A percentile compares a stretch with the other conserved stretches of the same genome.
Conservation (phyloP, 1,140 invertebrate species). For the Drosophila sturtevanti region DNA sequence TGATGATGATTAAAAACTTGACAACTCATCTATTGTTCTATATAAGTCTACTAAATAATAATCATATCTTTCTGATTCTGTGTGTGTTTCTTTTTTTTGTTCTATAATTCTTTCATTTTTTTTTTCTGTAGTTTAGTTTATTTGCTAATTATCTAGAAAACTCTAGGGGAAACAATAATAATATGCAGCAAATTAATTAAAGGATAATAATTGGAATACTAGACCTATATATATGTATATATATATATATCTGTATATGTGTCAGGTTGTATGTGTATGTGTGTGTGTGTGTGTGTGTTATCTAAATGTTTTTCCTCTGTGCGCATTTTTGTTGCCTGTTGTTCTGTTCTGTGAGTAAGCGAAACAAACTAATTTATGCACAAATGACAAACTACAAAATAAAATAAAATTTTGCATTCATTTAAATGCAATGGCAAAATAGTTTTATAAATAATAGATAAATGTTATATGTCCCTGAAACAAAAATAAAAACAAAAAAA, state of each 20-base stretch:
- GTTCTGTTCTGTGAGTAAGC: slow-evolving; percentile 20
- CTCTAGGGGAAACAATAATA: slow-evolving; percentile 48
- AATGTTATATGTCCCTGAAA: slow-evolving; percentile 22
- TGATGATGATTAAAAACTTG: slow-evolving; percentile 11
- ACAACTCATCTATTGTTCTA: neutral
- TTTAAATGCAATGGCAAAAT: slow-evolving; percentile 73
- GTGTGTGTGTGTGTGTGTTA: slow-evolving; percentile 51
- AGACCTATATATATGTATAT: neutral
- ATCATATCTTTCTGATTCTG: slow-evolving; percentile 3
- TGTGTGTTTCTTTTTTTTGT: neutral
- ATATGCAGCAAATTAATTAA: slow-evolving; percentile 76
- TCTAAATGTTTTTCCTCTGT: slow-evolving; percentile 68
- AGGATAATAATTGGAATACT: slow-evolving; percentile 66
- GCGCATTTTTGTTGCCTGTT: slow-evolving; percentile 32
- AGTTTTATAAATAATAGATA: slow-evolving; percentile 73
- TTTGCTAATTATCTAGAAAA: slow-evolving; percentile 60
- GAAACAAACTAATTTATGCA: slow-evolving; percentile 68
- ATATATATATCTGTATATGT: slow-evolving; percentile 14
- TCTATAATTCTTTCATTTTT: neutral
- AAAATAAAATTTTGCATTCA: slow-evolving; percentile 49
- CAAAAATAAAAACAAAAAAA: neutral
- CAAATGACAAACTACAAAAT: slow-evolving; percentile 53
- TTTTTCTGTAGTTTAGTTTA: slow-evolving; percentile 23
- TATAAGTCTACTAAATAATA: slow-evolving; percentile 65
- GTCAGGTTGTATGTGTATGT: slow-evolving; percentile 62